phyloP scores from a whole-genome alignment of 2,888 invertebrate species.

The Hipparchia sbordonii region DNA sequence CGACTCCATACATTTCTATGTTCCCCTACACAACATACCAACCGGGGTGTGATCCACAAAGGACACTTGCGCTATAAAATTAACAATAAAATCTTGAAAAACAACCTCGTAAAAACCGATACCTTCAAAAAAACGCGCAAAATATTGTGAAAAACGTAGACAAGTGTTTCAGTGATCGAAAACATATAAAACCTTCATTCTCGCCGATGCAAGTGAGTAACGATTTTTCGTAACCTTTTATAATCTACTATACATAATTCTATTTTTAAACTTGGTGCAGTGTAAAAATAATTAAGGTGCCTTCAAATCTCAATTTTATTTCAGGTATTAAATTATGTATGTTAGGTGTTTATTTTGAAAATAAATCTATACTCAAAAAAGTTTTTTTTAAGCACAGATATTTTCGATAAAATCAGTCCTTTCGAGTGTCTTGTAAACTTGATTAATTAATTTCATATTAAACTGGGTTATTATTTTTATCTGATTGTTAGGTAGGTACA shows the following conservation, averaged over 20 bases:
- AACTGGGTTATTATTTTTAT: not conserved
- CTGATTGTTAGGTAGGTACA: not conserved
- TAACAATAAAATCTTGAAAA: conserved; percentile 65
- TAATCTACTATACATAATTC: conserved; percentile 43
- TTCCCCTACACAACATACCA: conserved; percentile 63
- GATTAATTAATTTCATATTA: too few relatives aligned
- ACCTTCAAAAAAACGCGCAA: conserved; percentile 13
- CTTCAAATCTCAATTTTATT: not conserved
- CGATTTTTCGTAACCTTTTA: conserved; percentile 59
- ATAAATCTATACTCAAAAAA: not conserved
- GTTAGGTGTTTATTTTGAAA: not conserved
- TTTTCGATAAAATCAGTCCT: too few relatives aligned
- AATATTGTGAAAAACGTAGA: conserved; percentile 6
- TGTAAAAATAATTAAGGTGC: not conserved
- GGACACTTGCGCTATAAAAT: conserved; percentile 64
- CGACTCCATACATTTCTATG: conserved; percentile 55
- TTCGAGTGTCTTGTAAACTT: too few relatives aligned
- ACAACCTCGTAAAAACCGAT: conserved; percentile 46
- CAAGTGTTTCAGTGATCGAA: conserved; percentile 34
- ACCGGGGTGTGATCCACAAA: conserved; percentile 75
- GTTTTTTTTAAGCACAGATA: too few relatives aligned
- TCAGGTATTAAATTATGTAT: not conserved
- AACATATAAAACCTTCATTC: conserved; percentile 24
- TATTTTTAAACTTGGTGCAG: conserved; percentile 46
- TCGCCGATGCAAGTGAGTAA: conserved; percentile 56